Evolutionary conservation across 2,888 invertebrate genomes (phyloP), one percentile per base, ranked within the genome.

Genomic region (Agrypnus murinus): DNA sequence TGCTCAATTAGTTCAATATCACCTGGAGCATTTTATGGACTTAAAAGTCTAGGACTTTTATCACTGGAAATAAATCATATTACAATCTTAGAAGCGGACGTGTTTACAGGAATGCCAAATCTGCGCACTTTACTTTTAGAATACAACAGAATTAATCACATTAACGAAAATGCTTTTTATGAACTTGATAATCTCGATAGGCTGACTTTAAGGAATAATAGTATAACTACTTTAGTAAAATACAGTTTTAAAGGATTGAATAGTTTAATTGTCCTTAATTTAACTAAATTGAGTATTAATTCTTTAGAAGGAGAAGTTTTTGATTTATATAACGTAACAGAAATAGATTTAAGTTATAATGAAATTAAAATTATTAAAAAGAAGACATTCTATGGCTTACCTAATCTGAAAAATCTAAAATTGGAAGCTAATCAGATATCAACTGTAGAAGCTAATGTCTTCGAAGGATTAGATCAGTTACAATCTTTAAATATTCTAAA

Each of bases 401-500:
- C 19, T 1, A n/a, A 48, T 25, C 53, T 67, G 17, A 15, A 1
- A 2, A 9, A 1, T 4, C 34, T 67, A n/a, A 38, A 19, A 14
- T 14, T 67, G 14, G n/a, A 53, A 10, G 38, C 31, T 15, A 67
- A 48, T 17, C 31, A 59, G 2, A 9, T 67, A 10, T 31, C 10
- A 5, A n/a, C 36, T 7, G 4, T 65, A 43, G 38, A 46, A 46
- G n/a, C 31, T 4, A 36, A 65, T 17, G 3, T 17, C 1, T 65
- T 65, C 34, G 9, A 15, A 1, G 45, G 46, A 7, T 19, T 65
- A 15, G n/a, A 40, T n/a, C 19, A 34, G n/a, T 45, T 64, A 15
- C 15, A 25, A 32, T 3, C 5, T 0, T 36, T 64, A 8, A 55
- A 55, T 14, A 8, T 64, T 7, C 9, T n/a, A 31, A 32, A 15